phyloP scores from a whole-genome alignment of 2,113 vertebrate genomes.

The Odobenus rosmarus region DNA sequence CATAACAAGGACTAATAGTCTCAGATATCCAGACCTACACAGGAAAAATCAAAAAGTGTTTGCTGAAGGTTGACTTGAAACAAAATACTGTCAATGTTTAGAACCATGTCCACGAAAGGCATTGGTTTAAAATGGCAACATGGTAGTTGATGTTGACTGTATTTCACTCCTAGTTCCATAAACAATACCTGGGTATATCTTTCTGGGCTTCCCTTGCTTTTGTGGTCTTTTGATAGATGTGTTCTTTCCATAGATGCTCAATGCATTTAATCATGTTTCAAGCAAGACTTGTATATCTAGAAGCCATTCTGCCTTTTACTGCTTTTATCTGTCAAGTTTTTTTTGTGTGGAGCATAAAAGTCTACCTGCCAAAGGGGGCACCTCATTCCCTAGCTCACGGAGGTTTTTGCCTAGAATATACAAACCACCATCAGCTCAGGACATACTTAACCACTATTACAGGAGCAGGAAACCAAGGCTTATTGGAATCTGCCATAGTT shows the following conservation, averaged over 20 bases:
- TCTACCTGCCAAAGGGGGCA: neutral
- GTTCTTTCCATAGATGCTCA: neutral
- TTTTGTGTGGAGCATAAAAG: neutral
- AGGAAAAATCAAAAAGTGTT: neutral
- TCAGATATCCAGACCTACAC: neutral
- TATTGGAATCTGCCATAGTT: neutral
- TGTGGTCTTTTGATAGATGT: neutral
- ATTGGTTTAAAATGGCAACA: neutral
- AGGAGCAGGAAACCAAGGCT: neutral
- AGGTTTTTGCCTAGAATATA: neutral
- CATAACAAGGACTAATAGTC: neutral
- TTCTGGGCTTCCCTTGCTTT: neutral
- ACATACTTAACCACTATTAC: neutral
- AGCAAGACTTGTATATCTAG: neutral
- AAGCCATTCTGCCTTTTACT: neutral
- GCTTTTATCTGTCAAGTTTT: neutral
- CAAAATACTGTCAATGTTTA: neutral
- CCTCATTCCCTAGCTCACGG: neutral
- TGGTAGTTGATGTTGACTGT: neutral
- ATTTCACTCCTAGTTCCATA: neutral
- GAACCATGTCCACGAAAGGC: neutral
- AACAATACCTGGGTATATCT: accelerated
- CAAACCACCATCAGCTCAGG: neutral
- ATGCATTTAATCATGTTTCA: neutral
- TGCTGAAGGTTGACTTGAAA: neutral